Evolutionary conservation across 2,888 invertebrate species (phyloP).

Genomic region (Dascillus cervinus): DNA sequence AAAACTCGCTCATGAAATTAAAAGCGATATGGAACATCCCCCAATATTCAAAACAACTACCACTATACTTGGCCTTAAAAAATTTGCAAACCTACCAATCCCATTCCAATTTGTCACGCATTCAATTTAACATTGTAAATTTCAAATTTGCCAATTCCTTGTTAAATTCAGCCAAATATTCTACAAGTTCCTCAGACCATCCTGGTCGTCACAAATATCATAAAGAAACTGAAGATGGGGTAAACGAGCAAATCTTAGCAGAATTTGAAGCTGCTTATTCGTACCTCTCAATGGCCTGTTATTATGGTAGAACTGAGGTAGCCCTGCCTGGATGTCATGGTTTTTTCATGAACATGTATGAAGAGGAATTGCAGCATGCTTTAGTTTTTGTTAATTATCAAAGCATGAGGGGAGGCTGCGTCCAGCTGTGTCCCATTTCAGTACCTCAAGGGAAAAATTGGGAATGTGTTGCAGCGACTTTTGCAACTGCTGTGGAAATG

Average conservation of each 20-base stretch:
- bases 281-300: conserved; percentile 54
- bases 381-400: conserved; percentile 42
- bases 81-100: no score
- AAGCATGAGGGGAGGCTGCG: conserved; percentile 43
- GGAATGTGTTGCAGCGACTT: conserved; percentile 39
- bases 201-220: conserved; percentile 32
- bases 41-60: no score
- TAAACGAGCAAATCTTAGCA: conserved; percentile 50
- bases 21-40: no score
- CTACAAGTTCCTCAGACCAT: neutral
- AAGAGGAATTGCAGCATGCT: conserved; percentile 45
- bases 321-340: conserved; percentile 41
- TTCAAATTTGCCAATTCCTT: no score
- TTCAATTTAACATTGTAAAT: no score
- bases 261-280: conserved; percentile 54
- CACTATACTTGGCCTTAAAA: no score
- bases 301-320: conserved; percentile 43
- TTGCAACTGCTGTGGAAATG: conserved; percentile 35
- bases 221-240: conserved; percentile 43
- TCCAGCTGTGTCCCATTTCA: conserved; percentile 32
- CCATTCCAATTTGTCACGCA: no score
- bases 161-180: neutral
- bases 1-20: no score
- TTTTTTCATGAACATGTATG: conserved; percentile 45
- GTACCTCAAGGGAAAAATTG: conserved; percentile 36